Evolutionary conservation across 2,113 vertebrate genomes (phyloP).

Genomic region (Urocynchramus pylzowi): DNA sequence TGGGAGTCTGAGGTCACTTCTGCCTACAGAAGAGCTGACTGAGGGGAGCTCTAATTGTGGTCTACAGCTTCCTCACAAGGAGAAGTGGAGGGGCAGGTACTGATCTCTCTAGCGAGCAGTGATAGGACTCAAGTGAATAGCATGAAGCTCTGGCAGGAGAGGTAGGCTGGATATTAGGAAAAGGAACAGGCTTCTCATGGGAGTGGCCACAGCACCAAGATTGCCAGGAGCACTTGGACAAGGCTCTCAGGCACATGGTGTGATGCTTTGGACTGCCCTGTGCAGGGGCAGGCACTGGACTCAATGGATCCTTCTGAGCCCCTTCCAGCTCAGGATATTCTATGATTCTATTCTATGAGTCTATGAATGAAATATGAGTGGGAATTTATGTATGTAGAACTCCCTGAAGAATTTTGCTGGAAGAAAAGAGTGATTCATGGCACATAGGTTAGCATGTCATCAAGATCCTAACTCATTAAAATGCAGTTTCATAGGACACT

Average conservation of each 20-base stretch:
- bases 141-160: neutral
- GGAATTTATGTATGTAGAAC: neutral
- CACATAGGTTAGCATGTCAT: neutral
- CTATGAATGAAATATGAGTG: neutral
- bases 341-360: neutral
- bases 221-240: neutral
- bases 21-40: neutral
- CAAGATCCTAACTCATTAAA: neutral
- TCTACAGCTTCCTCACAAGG: neutral
- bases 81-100: neutral
- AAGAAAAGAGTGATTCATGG: neutral
- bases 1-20: neutral
- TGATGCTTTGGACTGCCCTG: too few species aligned
- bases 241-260: neutral
- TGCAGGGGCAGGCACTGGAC: neutral
- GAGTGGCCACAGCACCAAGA: neutral
- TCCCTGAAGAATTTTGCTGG: neutral
- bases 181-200: neutral
- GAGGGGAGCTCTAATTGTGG: neutral
- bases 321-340: neutral
- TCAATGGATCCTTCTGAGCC: neutral
- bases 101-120: neutral
- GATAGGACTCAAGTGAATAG: fast-evolving
- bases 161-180: neutral
- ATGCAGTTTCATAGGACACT: neutral